phyloP scores from a whole-genome alignment of 2,888 invertebrate species.

The Tachina lurida region DNA sequence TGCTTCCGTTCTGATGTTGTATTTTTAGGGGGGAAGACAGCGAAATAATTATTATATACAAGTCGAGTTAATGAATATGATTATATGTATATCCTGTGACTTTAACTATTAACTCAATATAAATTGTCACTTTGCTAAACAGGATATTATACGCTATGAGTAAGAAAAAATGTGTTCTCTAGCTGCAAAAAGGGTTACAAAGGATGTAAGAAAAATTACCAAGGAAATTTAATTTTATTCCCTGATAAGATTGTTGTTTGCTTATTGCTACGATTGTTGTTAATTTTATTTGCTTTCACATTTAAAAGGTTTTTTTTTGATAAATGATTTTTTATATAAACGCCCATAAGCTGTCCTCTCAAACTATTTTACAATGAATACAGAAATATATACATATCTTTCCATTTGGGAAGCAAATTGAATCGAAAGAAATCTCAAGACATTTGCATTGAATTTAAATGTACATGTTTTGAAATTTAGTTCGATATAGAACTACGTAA shows the following conservation, averaged over 20 bases:
- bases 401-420: no score
- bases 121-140: constrained; percentile 76
- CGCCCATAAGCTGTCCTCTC: neutral
- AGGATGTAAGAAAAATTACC: constrained; percentile 45
- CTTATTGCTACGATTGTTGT: constrained; percentile 21
- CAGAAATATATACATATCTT: neutral
- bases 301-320: constrained; percentile 3
- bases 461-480: no score
- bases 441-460: no score
- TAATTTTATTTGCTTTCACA: neutral
- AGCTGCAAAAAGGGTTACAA: constrained; percentile 47
- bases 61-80: constrained; percentile 74
- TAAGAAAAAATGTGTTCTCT: constrained; percentile 18
- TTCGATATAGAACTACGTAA: no score
- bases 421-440: no score
- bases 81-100: constrained; percentile 75
- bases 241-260: constrained; percentile 42
- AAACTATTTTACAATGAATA: neutral
- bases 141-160: constrained; percentile 9
- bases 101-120: constrained; percentile 79
- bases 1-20: neutral
- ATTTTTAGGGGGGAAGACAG: constrained; percentile 13
- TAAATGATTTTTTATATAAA: constrained; percentile 22
- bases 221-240: constrained; percentile 70
- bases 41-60: constrained; percentile 55